These are phyloP conservation scores for Microctonus aethiopoides DNA, from an alignment of 2,888 invertebrate genomes.

Conservation along the genomic window DNA sequence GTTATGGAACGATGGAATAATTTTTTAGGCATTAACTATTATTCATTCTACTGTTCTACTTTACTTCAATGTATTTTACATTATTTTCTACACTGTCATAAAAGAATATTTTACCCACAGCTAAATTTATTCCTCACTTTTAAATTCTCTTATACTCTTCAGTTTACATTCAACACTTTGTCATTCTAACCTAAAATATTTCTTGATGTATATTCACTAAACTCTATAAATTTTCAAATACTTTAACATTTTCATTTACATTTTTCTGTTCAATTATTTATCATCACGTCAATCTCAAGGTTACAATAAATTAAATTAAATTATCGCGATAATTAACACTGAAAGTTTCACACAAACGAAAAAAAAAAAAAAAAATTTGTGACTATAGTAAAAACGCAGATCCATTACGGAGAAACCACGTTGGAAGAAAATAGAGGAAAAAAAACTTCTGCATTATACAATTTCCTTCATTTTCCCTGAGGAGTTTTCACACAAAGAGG, in stretches of 20 bases:
- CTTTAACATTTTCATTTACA: neutral
- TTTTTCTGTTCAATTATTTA: neutral
- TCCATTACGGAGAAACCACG: no score
- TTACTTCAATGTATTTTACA: neutral
- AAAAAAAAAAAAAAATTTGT: no score
- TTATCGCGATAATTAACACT: neutral
- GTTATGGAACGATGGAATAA: neutral
- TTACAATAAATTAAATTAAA: neutral
- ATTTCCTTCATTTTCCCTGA: no score
- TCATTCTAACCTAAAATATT: neutral
- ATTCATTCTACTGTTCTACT: neutral
- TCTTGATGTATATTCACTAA: neutral
- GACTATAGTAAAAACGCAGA: no score
- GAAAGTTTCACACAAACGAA: neutral
- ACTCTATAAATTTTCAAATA: neutral
- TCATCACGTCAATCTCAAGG: neutral
- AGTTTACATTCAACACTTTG: neutral
- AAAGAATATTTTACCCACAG: neutral
- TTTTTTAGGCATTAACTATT: neutral
- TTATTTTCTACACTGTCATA: neutral
- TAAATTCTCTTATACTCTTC: no score
- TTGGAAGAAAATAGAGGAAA: no score
- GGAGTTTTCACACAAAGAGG: no score
- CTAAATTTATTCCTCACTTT: neutral
- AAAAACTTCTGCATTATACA: no score